Percentiles rank a stretch among this genome's conserved stretches.
These are phyloP conservation scores for Noctuana brunneofusca DNA, from an alignment of 2,888 invertebrate species.

Conservation along the genomic window DNA sequence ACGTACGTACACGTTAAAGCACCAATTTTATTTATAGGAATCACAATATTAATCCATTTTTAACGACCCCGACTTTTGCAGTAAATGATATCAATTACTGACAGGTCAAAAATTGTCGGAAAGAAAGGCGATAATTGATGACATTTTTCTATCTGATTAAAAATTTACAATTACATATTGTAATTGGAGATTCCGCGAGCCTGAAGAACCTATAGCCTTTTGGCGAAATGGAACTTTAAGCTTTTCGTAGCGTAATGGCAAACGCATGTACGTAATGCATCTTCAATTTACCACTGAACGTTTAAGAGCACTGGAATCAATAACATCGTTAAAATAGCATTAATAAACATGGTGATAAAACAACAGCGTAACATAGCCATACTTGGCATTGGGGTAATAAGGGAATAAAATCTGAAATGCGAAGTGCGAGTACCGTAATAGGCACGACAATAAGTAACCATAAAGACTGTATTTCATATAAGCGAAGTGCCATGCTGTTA, in stretches of 20 bases:
- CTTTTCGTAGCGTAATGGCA: conserved; percentile 1
- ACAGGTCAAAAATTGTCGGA: too few species aligned
- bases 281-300: neutral
- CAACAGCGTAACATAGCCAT: conserved; percentile 10
- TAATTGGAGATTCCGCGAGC: too few species aligned
- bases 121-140: too few species aligned
- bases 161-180: conserved; percentile 13
- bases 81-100: too few species aligned
- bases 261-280: neutral
- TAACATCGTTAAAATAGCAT: too few species aligned
- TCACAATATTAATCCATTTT: too few species aligned
- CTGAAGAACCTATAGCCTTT: neutral
- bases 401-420: conserved; percentile 48
- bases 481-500: conserved; percentile 66
- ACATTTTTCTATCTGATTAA: neutral
- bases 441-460: conserved; percentile 68
- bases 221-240: conserved; percentile 10
- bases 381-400: conserved; percentile 47
- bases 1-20: too few species aligned
- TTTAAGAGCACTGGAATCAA: neutral
- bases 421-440: conserved; percentile 40
- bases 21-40: too few species aligned
- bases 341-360: neutral
- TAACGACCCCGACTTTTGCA: too few species aligned
- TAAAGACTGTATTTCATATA: conserved; percentile 72